Evolutionary conservation across 2,797 vertebrate genomes (phyloP).

Genomic region (Myotis planiceps): DNA sequence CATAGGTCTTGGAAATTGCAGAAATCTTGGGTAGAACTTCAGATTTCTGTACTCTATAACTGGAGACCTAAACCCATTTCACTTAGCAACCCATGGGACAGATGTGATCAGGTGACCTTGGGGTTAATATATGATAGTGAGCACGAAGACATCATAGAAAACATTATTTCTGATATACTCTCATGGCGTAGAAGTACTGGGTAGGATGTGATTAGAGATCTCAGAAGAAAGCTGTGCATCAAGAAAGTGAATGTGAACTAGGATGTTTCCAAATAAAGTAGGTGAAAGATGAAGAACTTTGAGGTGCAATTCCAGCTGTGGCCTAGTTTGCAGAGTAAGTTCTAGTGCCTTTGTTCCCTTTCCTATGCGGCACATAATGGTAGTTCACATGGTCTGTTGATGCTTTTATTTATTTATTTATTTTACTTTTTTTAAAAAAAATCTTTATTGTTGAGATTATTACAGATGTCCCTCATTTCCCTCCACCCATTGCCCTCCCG

Average conservation of each 20-base stretch:
- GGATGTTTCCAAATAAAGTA: not conserved
- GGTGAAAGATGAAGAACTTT: not conserved
- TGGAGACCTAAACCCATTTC: not conserved
- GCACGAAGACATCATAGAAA: not conserved
- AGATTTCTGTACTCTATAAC: not conserved
- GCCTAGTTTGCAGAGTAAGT: not conserved
- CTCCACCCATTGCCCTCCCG: too few species aligned
- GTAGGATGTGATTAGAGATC: not conserved
- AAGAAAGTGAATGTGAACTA: not conserved
- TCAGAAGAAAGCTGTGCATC: not conserved
- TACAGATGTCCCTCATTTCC: too few species aligned
- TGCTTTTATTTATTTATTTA: not conserved
- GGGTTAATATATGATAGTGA: not conserved
- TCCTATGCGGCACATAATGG: not conserved
- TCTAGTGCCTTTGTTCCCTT: slow-evolving; percentile 12
- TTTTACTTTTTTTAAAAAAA: too few species aligned
- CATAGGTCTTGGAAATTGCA: not conserved
- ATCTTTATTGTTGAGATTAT: too few species aligned
- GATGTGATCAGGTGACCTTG: not conserved
- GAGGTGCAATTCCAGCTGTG: not conserved
- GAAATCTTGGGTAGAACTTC: not conserved
- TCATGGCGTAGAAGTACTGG: not conserved
- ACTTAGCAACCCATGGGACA: not conserved
- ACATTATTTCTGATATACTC: slow-evolving; percentile 17
- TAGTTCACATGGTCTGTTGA: not conserved